phyloP scores from a whole-genome alignment of 2,113 vertebrate genomes.

The Pangasianodon gigas region DNA sequence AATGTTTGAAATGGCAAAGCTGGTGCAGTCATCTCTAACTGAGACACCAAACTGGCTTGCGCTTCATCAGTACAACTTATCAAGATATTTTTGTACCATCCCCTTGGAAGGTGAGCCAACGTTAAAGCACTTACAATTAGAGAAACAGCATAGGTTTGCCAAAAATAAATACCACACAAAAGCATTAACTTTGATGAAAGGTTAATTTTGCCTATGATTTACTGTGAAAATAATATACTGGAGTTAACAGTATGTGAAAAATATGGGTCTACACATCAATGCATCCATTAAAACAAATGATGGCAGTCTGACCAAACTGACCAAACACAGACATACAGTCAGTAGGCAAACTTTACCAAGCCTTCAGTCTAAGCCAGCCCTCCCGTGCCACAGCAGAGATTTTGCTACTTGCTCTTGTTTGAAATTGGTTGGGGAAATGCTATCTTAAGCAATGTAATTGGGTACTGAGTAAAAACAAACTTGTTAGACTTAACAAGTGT shows the following conservation, averaged over 20 bases:
- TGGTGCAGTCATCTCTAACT: constrained; percentile 29
- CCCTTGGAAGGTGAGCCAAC: not conserved
- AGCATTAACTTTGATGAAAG: not conserved
- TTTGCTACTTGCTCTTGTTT: not conserved
- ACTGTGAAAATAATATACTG: not conserved
- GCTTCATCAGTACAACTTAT: constrained; percentile 30
- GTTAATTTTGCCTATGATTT: not conserved
- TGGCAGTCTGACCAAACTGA: not conserved
- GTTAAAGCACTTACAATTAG: constrained; percentile 8
- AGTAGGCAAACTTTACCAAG: not conserved
- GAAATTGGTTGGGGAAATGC: not conserved
- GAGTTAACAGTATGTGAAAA: not conserved
- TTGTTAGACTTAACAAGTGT: not conserved
- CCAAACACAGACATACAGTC: not conserved
- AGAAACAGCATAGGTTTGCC: constrained; percentile 8
- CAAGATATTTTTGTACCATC: constrained; percentile 15
- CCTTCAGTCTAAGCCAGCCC: not conserved
- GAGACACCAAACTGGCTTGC: constrained; percentile 23
- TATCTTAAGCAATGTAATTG: not conserved
- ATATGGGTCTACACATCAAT: not conserved
- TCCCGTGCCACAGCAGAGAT: not conserved
- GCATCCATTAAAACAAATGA: not conserved
- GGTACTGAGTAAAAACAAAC: not conserved
- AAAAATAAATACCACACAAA: constrained; percentile 22
- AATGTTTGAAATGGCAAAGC: constrained; percentile 49